Evolutionary conservation across 2,888 invertebrate genomes (phyloP), one percentile per base, ranked within the genome.

Genomic region (Ferrisia virgata): DNA sequence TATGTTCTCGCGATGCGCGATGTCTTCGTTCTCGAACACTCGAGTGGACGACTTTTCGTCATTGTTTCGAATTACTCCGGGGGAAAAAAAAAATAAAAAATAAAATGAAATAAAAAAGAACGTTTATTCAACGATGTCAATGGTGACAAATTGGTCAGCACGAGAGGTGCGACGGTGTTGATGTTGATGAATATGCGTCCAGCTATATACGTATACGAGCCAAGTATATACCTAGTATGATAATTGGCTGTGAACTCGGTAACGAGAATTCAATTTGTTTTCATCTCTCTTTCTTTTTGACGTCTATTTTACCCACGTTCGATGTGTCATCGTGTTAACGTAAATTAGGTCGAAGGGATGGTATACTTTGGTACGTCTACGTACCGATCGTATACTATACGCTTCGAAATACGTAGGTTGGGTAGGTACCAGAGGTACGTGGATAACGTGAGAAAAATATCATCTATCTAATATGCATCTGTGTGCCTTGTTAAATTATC

Each of bases 81-180:
- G 22, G 13, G 11, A 22, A 53, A 47, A 47, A 47, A 47, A 47
- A 47, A 13, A n/a, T n/a, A n/a, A n/a, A n/a, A n/a, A n/a, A n/a
- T n/a, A n/a, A n/a, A n/a, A n/a, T n/a, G n/a, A n/a, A n/a, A n/a
- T n/a, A 47, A 6, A n/a, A 25, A 15, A 36, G 36, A 76, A 36
- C 33, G 72, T 76, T 76, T 76, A 76, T 36, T 76, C 72, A 13
- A 76, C 72, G 72, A 76, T 76, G 72, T 76, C 72, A 76, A 76
- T 76, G 72, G 72, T 76, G 72, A 76, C 72, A 76, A 76, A 76
- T 72, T 76, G 72, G 72, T 36, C n/a, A 33, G 31, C 18, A 36
- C 31, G 18, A 18, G 58, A 25, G 8, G 58, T 58, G 58, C 3
- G 8, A 22, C n/a, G 43, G 64, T 4, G 36, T 76, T 76, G 72